Percentiles rank a stretch among this genome's conserved stretches.
These are phyloP conservation scores for Platyrinchus mystaceus DNA, from an alignment of 2,797 vertebrate species.

Conservation along the genomic window DNA sequence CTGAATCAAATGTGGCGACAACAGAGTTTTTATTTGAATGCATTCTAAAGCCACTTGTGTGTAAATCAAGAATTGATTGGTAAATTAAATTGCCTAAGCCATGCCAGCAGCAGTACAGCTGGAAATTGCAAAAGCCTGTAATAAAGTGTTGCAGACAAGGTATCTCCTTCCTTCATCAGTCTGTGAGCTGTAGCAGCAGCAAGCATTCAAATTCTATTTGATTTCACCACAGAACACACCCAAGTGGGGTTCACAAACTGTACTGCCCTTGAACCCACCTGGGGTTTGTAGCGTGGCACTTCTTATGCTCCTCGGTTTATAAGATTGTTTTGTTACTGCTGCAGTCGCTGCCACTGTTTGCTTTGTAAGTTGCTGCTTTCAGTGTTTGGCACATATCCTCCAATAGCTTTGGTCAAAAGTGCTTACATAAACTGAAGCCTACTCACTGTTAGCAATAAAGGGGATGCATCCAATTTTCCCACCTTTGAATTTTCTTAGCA, in stretches of 20 bases:
- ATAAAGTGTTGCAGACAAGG: background rate
- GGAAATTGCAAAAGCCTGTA: constrained; percentile 16
- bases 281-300: background rate
- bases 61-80: constrained; percentile 46
- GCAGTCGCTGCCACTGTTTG: background rate
- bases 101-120: background rate
- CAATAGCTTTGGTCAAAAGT: background rate
- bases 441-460: background rate
- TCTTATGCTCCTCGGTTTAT: background rate
- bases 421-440: background rate
- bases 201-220: constrained; percentile 37
- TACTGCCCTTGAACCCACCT: constrained; percentile 1
- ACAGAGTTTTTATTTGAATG: background rate
- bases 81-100: constrained; percentile 44
- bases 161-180: background rate
- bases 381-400: background rate
- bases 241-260: background rate
- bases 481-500: background rate
- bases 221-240: background rate
- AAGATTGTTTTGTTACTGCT: background rate
- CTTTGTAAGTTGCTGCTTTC: background rate
- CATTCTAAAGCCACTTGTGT: constrained; percentile 3
- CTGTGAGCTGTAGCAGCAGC: background rate
- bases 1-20: background rate
- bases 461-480: background rate